phyloP scores from a whole-genome alignment of 64 coral and sea anemone genomes.

The Orbicella faveolata region DNA sequence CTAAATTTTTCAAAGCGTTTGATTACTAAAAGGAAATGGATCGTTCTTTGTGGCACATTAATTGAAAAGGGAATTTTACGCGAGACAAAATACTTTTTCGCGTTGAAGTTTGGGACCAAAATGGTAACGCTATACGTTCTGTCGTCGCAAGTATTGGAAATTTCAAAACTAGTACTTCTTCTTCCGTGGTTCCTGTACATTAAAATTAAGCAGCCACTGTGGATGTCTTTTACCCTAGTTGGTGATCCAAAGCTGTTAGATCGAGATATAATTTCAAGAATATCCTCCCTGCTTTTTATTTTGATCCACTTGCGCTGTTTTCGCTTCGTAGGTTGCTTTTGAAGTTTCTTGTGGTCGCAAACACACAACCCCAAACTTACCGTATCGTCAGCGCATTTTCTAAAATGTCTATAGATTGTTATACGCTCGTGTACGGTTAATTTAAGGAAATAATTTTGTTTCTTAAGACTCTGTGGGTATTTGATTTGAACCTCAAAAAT shows the following conservation, averaged over 20 bases:
- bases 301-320: constrained; percentile 59
- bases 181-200: constrained; percentile 65
- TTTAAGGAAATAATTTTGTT: constrained; percentile 28
- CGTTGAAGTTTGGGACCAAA: constrained; percentile 28
- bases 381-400: constrained; percentile 51
- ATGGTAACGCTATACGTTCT: constrained; percentile 60
- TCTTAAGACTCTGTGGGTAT: constrained; percentile 34
- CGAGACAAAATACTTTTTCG: constrained; percentile 38
- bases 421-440: constrained; percentile 57
- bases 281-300: constrained; percentile 47
- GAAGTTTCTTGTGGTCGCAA: constrained; percentile 50
- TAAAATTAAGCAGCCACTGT: constrained; percentile 60
- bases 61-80: constrained; percentile 59
- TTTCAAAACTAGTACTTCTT: constrained; percentile 64
- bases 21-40: constrained; percentile 74
- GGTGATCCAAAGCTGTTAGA: constrained; percentile 62
- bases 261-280: constrained; percentile 61
- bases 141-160: constrained; percentile 69
- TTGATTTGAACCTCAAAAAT: constrained; percentile 86
- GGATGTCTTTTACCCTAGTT: constrained; percentile 60
- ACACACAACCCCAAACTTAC: constrained; percentile 78
- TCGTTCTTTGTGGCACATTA: constrained; percentile 57
- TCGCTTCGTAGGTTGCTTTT: constrained; percentile 29
- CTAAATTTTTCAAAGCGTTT: constrained; percentile 21
- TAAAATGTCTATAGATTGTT: constrained; percentile 85